Conservation (phyloP, 2,888 invertebrate species). For the Herminia tarsipennalis region DNA sequence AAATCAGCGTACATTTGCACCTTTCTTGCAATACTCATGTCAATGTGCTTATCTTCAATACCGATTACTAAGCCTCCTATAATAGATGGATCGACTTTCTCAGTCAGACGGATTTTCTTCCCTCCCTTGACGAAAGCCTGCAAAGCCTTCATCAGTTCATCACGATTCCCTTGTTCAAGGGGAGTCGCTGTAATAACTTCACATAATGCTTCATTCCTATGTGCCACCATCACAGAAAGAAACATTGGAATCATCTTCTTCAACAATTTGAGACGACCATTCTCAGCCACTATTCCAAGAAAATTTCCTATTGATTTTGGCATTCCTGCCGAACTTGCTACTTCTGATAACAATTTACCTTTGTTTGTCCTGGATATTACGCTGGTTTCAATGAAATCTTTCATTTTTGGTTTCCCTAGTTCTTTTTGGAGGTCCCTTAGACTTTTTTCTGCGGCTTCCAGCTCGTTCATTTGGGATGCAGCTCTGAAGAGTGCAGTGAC, state of each 20-base stretch:
- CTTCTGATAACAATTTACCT: constrained; percentile 57
- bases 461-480: constrained; percentile 57
- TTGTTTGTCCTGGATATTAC: constrained; percentile 60
- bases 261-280: constrained; percentile 67
- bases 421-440: constrained; percentile 53
- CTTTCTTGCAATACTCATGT: constrained; percentile 69
- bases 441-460: constrained; percentile 63
- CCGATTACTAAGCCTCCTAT: constrained; percentile 75
- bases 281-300: constrained; percentile 67
- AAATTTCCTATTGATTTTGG: constrained; percentile 64
- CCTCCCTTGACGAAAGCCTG: constrained; percentile 60
- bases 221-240: constrained; percentile 68
- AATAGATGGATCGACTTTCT: constrained; percentile 64
- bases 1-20: constrained; percentile 69
- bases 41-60: constrained; percentile 73
- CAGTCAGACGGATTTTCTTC: constrained; percentile 67
- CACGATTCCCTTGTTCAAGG: constrained; percentile 53
- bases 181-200: constrained; percentile 75
- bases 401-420: constrained; percentile 58
- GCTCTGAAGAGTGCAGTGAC: constrained; percentile 72
- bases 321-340: constrained; percentile 65
- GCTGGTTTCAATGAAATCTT: constrained; percentile 69
- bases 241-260: constrained; percentile 66
- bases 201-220: constrained; percentile 70
- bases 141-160: constrained; percentile 58